A percentile compares a stretch with the other conserved stretches of the same genome.
These are phyloP conservation scores for Lichenostomus cassidix DNA, from an alignment of 2,113 vertebrate genomes.

Conservation along the genomic window DNA sequence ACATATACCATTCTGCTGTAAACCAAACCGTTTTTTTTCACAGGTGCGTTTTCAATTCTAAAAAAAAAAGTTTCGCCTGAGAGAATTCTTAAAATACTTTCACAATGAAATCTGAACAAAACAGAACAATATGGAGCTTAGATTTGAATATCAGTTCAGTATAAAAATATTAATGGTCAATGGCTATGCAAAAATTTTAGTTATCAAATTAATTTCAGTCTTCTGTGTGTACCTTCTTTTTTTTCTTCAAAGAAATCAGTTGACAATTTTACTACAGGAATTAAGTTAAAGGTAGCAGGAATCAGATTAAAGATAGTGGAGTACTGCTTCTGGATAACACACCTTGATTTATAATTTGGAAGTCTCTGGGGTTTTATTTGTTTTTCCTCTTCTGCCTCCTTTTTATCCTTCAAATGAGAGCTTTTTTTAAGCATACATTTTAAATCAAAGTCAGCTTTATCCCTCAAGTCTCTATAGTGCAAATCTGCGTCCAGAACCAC, in stretches of 20 bases:
- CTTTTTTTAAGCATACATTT: neutral
- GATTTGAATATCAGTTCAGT: neutral
- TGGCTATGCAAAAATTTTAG: neutral
- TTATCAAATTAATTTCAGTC: neutral
- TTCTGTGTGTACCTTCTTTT: neutral
- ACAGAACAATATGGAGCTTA: neutral
- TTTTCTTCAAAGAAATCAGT: neutral
- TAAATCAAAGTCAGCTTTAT: neutral
- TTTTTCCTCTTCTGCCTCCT: neutral
- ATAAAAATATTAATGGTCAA: neutral
- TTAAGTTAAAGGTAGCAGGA: neutral
- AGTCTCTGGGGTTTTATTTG: rapidly evolving
- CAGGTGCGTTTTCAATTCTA: neutral
- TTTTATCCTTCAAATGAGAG: neutral
- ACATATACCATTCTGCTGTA: neutral
- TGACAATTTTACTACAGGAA: neutral
- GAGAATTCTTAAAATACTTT: neutral
- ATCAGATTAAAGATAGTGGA: neutral
- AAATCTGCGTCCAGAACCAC: neutral
- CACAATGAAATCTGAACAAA: neutral
- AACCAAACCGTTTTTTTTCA: neutral
- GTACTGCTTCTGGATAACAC: neutral
- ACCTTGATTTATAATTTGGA: neutral
- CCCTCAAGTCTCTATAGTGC: neutral
- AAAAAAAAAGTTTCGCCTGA: neutral